Percentiles rank a stretch among this genome's conserved stretches.
Evolutionary conservation across 2,888 invertebrate species (phyloP).

Genomic region (Neria commutata): DNA sequence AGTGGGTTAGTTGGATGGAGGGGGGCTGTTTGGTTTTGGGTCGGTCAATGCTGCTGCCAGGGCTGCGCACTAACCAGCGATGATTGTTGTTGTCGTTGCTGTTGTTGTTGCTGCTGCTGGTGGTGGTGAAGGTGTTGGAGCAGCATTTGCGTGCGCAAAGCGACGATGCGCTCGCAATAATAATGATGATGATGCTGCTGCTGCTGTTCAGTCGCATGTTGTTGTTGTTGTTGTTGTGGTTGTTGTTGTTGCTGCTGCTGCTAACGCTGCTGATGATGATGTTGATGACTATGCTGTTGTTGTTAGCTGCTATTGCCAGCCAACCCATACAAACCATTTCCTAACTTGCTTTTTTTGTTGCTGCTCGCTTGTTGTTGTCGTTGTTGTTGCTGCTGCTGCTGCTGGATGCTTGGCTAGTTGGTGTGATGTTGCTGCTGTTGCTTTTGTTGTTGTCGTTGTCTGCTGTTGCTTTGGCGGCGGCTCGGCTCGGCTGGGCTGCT

Average conservation of each 20-base stretch:
- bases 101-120: slow-evolving; percentile 10
- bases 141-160: too few relatives aligned
- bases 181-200: slow-evolving; percentile 11
- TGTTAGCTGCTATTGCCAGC: too few relatives aligned
- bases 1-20: slow-evolving; percentile 9
- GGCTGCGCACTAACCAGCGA: background rate
- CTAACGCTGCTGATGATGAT: slow-evolving; percentile 13
- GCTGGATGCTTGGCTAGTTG: background rate
- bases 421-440: background rate
- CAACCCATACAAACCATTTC: too few relatives aligned
- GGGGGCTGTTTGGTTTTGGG: background rate
- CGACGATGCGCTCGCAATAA: background rate
- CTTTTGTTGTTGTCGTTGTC: background rate
- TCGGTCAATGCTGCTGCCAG: slow-evolving; percentile 10
- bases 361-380: slow-evolving; percentile 25
- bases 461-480: background rate
- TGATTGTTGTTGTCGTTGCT: slow-evolving; percentile 7
- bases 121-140: too few relatives aligned
- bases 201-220: slow-evolving; percentile 5
- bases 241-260: slow-evolving; percentile 15
- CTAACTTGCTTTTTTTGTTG: too few relatives aligned
- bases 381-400: slow-evolving; percentile 36
- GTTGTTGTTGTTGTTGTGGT: slow-evolving; percentile 6
- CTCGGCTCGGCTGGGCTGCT: background rate
- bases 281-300: too few relatives aligned